Evolutionary conservation across 2,888 invertebrate species (phyloP).

Genomic region (Drosophila algonquin): DNA sequence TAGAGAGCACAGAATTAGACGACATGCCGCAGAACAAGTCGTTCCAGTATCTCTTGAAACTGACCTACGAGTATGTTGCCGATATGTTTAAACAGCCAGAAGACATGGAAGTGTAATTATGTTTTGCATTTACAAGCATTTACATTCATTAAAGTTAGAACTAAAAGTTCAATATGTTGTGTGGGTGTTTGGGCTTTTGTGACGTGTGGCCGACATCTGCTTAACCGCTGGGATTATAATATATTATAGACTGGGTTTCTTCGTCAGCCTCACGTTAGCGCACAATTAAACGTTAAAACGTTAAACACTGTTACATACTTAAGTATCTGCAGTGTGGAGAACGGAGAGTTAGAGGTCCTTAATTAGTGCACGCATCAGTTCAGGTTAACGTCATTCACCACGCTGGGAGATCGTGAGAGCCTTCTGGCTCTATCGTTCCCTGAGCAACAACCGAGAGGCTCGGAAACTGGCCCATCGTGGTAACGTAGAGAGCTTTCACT

Average conservation of each 20-base stretch:
- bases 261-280: conserved; percentile 39
- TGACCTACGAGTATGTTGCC: conserved; percentile 90
- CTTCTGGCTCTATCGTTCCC: too few species aligned
- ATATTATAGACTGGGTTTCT: conserved; percentile 69
- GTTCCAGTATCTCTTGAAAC: conserved; percentile 91
- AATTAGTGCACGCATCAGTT: too few species aligned
- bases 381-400: too few species aligned
- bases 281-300: too few species aligned
- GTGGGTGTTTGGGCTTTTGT: neutral
- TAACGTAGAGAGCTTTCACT: too few species aligned
- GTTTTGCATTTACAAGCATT: conserved; percentile 2
- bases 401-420: too few species aligned
- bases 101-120: conserved; percentile 74
- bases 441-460: too few species aligned
- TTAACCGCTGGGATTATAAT: conserved; percentile 67
- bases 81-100: conserved; percentile 79
- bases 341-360: conserved; percentile 48
- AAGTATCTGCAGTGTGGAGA: conserved; percentile 73
- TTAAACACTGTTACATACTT: conserved; percentile 53
- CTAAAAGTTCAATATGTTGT: conserved; percentile 37
- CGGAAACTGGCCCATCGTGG: too few species aligned
- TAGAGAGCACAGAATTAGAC: conserved; percentile 88
- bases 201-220: neutral
- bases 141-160: conserved; percentile 51
- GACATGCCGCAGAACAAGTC: conserved; percentile 87